Base-by-base conservation (phyloP, 1,140 invertebrate genomes). In the Hycleus cichorii region DNA sequence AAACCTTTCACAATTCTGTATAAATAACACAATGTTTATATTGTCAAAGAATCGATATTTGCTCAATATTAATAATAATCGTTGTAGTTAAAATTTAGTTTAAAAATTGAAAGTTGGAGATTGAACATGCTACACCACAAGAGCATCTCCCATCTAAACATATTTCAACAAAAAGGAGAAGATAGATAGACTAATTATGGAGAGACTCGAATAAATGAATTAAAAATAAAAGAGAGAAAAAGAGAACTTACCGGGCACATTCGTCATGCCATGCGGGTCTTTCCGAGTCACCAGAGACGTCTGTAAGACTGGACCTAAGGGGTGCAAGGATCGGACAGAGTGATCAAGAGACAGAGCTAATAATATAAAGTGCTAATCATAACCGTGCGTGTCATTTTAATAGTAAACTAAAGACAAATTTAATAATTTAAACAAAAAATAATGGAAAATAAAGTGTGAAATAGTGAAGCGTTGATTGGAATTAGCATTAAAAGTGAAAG, bases 1-100 rank as follows among this genome's bases (percentile, higher is more conserved):
- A 97, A 97, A 47, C 94, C 95, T 78, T 96, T 95, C 53, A 95
- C 88, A 72, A 95, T 95, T 72, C 93, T 97, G 82, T n/a, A 54
- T 47, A 58, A 55, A 55, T 55, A 55, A 55, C 32, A 32, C 32
- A 32, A 32, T 32, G 4, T 32, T 32, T 32, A 32, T 7, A 32
- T 32, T 32, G 32, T 32, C 32, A 32, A 32, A 4, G 32, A 32
- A 32, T 18, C 18, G 18, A 18, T 18, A 18, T 18, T 18, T 18
- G 1, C 18, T 18, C 18, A 18, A 18, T 18, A 18, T 18, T 18
- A 18, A 18, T 18, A 18, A 18, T 18, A 18, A 18, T 18, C 18
- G 18, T 18, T 18, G 18, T 18, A 18, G 1, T 18, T 18, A 18
- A 18, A 18, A 4, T 32, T 32, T 4, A 32, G 3, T 5, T 32